A percentile compares a stretch with the other conserved stretches of the same genome.
Conservation (phyloP, 1,140 invertebrate species). For the Drosophila santomea region DNA sequence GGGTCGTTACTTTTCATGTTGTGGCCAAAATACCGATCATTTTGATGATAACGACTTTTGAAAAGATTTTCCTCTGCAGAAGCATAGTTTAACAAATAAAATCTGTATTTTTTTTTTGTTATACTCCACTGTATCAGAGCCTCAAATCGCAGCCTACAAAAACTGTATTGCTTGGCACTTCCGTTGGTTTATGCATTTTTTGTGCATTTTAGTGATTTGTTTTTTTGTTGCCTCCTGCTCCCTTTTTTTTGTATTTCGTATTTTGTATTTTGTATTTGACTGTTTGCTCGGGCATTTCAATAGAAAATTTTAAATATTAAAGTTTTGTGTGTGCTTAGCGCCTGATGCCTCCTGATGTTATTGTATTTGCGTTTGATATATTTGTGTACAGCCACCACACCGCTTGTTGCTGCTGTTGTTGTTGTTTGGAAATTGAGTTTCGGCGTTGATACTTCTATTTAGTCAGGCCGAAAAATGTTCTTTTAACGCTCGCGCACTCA, state of each 20-base stretch:
- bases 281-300: constrained; percentile 54
- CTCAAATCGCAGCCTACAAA: constrained; percentile 1
- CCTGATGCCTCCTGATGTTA: constrained; percentile 38
- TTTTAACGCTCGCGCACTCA: constrained; percentile 14
- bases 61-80: too few relatives aligned
- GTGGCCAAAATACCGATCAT: too few relatives aligned
- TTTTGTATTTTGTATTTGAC: constrained; percentile 15
- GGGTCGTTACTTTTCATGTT: too few relatives aligned
- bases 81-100: too few relatives aligned
- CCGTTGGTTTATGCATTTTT: constrained; percentile 45
- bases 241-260: not conserved
- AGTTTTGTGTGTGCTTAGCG: constrained; percentile 56
- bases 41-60: too few relatives aligned
- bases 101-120: too few relatives aligned
- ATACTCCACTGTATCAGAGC: not conserved
- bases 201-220: constrained; percentile 15
- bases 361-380: constrained; percentile 30
- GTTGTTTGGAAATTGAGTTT: constrained; percentile 77
- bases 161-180: constrained; percentile 58
- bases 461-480: constrained; percentile 45
- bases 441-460: constrained; percentile 72
- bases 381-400: constrained; percentile 24
- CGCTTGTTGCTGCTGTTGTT: constrained; percentile 21
- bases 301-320: constrained; percentile 70
- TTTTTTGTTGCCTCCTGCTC: constrained; percentile 9